A percentile compares a stretch with the other conserved stretches of the same genome.
Evolutionary conservation across 1,140 invertebrate species (phyloP).

Genomic region (Tenebrio molitor): DNA sequence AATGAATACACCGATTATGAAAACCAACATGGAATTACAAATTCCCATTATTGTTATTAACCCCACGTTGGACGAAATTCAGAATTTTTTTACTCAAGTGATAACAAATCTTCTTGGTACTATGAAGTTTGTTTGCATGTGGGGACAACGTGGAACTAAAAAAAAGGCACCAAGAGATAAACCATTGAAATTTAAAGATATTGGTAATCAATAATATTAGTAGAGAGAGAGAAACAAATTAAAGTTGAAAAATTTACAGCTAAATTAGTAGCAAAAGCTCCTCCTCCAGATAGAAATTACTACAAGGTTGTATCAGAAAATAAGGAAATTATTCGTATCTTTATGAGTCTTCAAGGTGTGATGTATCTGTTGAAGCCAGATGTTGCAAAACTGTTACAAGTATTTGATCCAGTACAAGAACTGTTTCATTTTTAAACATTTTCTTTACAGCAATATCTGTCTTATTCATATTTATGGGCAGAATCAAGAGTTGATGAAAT

Average conservation of each 20-base stretch:
- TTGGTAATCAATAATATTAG: slow-evolving; percentile 20
- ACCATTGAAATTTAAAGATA: not conserved
- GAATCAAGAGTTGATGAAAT: slow-evolving; percentile 77
- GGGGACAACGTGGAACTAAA: slow-evolving; percentile 71
- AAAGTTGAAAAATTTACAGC: not conserved
- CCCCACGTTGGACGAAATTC: slow-evolving; percentile 80
- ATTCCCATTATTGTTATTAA: slow-evolving; percentile 74
- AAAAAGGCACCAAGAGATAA: slow-evolving; percentile 6
- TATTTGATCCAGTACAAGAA: slow-evolving; percentile 52
- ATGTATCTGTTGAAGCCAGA: slow-evolving; percentile 76
- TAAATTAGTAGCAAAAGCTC: slow-evolving; percentile 6
- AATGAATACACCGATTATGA: slow-evolving; percentile 69
- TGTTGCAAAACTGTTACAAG: slow-evolving; percentile 70
- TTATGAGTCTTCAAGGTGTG: slow-evolving; percentile 79
- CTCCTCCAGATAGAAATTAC: slow-evolving; percentile 70
- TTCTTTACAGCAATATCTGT: slow-evolving; percentile 67
- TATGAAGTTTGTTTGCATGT: slow-evolving; percentile 76
- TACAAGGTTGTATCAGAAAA: slow-evolving; percentile 83
- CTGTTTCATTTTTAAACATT: slow-evolving; percentile 8
- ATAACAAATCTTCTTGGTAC: slow-evolving; percentile 75
- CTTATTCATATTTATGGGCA: slow-evolving; percentile 79
- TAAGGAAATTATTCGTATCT: slow-evolving; percentile 81
- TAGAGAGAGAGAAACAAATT: not conserved
- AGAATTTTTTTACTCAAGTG: slow-evolving; percentile 77
- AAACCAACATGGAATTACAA: slow-evolving; percentile 73